phyloP scores from a whole-genome alignment of 1,140 invertebrate species.

The Anthonomus grandis region DNA sequence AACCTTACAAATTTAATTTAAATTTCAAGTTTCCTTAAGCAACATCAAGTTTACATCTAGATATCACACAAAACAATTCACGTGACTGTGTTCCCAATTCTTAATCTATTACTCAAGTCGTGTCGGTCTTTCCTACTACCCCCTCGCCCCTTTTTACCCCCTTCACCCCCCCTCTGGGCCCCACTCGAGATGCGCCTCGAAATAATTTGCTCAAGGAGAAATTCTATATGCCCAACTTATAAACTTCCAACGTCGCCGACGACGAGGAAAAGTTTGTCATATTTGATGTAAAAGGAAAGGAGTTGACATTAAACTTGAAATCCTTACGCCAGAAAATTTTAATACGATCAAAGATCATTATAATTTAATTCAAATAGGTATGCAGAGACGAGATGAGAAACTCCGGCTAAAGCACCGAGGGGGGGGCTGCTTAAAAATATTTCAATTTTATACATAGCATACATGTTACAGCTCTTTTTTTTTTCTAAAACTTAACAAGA shows the following conservation, averaged over 20 bases:
- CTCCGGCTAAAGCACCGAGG: too few species aligned
- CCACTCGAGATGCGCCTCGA: slow-evolving; percentile 35
- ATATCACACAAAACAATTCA: slow-evolving; percentile 19
- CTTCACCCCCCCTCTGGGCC: too few species aligned
- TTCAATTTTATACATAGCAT: too few species aligned
- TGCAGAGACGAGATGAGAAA: slow-evolving; percentile 21
- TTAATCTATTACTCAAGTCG: slow-evolving; percentile 44
- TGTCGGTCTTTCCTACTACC: slow-evolving; percentile 14
- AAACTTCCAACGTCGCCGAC: slow-evolving; percentile 36
- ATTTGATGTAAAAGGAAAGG: slow-evolving; percentile 49
- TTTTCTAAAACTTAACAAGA: too few species aligned
- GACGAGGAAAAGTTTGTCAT: slow-evolving; percentile 41
- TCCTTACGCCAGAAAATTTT: slow-evolving; percentile 43
- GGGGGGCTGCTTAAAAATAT: too few species aligned
- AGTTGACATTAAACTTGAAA: slow-evolving; percentile 49
- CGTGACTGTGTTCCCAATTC: slow-evolving; percentile 44
- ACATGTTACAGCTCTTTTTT: too few species aligned
- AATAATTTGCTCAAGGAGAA: slow-evolving; percentile 44
- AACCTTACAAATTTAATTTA: too few species aligned
- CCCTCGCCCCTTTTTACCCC: background rate
- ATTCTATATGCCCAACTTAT: slow-evolving; percentile 48
- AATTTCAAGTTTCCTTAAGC: too few species aligned
- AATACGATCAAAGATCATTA: slow-evolving; percentile 47
- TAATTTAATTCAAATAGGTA: slow-evolving; percentile 43
- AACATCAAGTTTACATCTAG: background rate